Evolutionary conservation across 2,888 invertebrate species (phyloP), one percentile per base, ranked within the genome.

Genomic region (Netelia virgata): DNA sequence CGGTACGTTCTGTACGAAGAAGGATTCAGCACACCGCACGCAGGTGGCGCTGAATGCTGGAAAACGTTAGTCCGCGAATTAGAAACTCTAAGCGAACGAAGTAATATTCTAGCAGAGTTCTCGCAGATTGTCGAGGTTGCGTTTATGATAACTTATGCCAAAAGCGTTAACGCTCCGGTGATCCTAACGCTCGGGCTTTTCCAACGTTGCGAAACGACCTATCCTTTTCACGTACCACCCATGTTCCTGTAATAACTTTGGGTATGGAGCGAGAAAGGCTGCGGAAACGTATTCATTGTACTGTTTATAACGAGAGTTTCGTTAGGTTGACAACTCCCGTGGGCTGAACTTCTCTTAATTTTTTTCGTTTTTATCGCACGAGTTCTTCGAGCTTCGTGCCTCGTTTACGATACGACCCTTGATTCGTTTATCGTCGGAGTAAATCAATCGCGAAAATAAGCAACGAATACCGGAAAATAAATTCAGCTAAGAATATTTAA

Each of bases 121-220:
- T 6, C 55, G 50, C 79, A 68, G 70, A 78, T 84, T 76, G 74
- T 78, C 70, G 69, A 36, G 55, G 59, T 70, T 41, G 64, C 78
- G 59, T 79, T 85, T 78, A 78, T 82, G 82, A 79, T 82, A 79
- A 85, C 75, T 82, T 82, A 74, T 85, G 84, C 68, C 68, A 78
- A 55, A 61, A 75, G 59, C 75, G 73, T 77, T 76, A 47, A 64
- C 57, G 64, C 61, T 69, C 66, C 47, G 68, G 5, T 69, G n/a
- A 10, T 57, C 20, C 64, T 61, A 55, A 28, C 50, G 11, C 41
- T 53, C n/a, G 9, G 43, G 16, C 9, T 43, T 59, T 77, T 63
- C 72, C 23, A 47, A 59, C 36, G 41, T 57, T 72, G 47, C 41
- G 57, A 73, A 57, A 68, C 53, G 59, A 79, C 61, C 57, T 66